These are phyloP conservation scores for Oedothorax gibbosus DNA, from an alignment of 1,140 invertebrate species.

Conservation along the genomic window DNA sequence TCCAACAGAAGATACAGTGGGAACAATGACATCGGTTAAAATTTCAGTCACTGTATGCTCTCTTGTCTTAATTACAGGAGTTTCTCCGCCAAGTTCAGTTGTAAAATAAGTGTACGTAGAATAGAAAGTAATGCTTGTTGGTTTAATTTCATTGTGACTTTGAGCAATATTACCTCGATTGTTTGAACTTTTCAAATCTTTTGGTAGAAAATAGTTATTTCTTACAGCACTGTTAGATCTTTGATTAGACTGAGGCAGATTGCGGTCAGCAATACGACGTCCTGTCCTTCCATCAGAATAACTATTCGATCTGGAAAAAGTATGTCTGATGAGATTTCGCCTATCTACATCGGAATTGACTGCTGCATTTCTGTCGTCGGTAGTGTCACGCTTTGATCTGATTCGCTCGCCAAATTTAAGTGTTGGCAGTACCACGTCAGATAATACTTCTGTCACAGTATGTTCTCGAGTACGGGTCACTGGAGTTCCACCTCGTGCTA, in stretches of 20 bases:
- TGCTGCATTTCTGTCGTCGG: neutral
- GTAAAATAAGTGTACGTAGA: constrained; percentile 94
- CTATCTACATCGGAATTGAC: neutral
- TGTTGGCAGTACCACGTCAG: constrained; percentile 50
- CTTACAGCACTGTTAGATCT: constrained; percentile 7
- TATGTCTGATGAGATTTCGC: constrained; percentile 18
- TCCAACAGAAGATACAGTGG: constrained; percentile 28
- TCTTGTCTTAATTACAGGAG: constrained; percentile 70
- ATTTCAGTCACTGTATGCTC: constrained; percentile 54
- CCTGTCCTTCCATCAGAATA: constrained; percentile 28
- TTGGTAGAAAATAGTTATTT: neutral
- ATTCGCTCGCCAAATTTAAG: constrained; percentile 54
- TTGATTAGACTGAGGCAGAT: neutral
- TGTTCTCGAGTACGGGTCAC: constrained; percentile 72
- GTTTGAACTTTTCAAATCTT: neutral
- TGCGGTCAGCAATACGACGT: neutral
- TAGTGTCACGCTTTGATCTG: constrained; percentile 18
- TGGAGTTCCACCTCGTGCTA: constrained; percentile 42
- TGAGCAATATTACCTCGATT: neutral
- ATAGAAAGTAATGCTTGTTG: constrained; percentile 76
- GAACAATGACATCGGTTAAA: constrained; percentile 55
- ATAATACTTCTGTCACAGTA: constrained; percentile 71
- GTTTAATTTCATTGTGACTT: constrained; percentile 23
- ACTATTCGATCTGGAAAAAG: constrained; percentile 16
- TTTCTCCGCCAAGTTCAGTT: constrained; percentile 82